Evolutionary conservation across 1,140 invertebrate genomes (phyloP).

Genomic region (Micrasema minimum): DNA sequence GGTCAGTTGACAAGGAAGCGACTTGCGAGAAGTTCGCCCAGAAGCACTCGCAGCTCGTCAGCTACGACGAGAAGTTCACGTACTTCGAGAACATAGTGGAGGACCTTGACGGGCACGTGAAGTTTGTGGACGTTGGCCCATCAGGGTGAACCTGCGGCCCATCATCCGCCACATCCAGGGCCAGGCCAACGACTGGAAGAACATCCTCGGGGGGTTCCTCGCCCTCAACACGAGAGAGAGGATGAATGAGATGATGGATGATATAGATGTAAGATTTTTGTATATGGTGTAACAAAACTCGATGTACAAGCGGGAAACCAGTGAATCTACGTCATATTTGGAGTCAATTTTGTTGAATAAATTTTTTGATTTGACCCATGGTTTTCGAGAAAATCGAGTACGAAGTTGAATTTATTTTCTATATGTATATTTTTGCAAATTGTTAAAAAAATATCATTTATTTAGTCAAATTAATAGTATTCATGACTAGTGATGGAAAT

Average conservation of each 20-base stretch:
- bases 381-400: too few relatives aligned
- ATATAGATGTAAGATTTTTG: slow-evolving; percentile 68
- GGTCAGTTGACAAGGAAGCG: slow-evolving; percentile 82
- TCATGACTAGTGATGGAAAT: too few relatives aligned
- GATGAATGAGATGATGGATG: slow-evolving; percentile 72
- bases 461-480: too few relatives aligned
- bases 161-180: slow-evolving; percentile 72
- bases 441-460: too few relatives aligned
- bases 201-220: slow-evolving; percentile 72
- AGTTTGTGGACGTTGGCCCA: slow-evolving; percentile 72
- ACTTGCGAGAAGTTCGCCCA: slow-evolving; percentile 80
- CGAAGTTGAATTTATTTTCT: too few relatives aligned
- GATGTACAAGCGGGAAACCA: too few relatives aligned
- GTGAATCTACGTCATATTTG: too few relatives aligned
- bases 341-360: too few relatives aligned
- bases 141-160: slow-evolving; percentile 75
- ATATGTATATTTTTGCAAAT: too few relatives aligned
- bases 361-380: too few relatives aligned
- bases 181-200: slow-evolving; percentile 79
- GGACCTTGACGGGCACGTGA: slow-evolving; percentile 71
- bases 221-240: slow-evolving; percentile 68
- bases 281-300: too few relatives aligned
- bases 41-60: slow-evolving; percentile 75
- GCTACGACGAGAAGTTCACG: slow-evolving; percentile 85
- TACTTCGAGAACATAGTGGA: slow-evolving; percentile 83